Percentiles rank a stretch among this genome's conserved stretches.
phyloP scores from a whole-genome alignment of 2,113 vertebrate species.

The Theristicus caerulescens region DNA sequence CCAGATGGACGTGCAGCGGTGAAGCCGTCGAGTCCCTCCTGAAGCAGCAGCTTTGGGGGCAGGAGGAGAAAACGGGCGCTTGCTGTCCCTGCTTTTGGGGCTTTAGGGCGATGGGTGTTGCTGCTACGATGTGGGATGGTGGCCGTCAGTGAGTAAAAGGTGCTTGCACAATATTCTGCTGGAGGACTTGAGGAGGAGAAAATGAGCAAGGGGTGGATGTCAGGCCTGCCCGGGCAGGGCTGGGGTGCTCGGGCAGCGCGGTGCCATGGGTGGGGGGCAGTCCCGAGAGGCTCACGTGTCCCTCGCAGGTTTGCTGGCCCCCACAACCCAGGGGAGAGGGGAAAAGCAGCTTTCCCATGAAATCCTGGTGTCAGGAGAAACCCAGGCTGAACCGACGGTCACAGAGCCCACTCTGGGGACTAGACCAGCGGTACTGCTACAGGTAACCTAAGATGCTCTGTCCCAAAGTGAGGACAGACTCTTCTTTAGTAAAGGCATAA shows the following conservation, averaged over 20 bases:
- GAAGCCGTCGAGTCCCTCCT: not conserved
- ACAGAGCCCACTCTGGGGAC: not conserved
- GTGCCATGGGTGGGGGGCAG: not conserved
- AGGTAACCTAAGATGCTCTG: not conserved
- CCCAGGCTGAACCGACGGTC: not conserved
- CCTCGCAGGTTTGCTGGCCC: not conserved
- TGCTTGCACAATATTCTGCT: not conserved
- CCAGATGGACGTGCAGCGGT: accelerated
- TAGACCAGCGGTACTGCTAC: accelerated
- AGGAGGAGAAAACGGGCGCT: not conserved
- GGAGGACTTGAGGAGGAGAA: not conserved
- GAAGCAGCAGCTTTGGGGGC: not conserved
- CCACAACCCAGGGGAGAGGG: too few species aligned
- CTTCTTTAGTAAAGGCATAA: not conserved
- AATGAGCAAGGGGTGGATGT: accelerated
- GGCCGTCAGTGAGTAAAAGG: accelerated
- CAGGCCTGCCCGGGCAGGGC: accelerated
- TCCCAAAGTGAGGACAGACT: not conserved
- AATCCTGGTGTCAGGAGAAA: not conserved
- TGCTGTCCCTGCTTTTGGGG: accelerated
- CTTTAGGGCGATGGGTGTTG: not conserved
- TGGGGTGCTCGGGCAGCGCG: accelerated
- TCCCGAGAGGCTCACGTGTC: accelerated
- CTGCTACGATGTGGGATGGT: accelerated
- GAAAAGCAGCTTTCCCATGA: not conserved